Base-by-base conservation (phyloP, 1,140 invertebrate genomes). In the Agrilus planipennis region DNA sequence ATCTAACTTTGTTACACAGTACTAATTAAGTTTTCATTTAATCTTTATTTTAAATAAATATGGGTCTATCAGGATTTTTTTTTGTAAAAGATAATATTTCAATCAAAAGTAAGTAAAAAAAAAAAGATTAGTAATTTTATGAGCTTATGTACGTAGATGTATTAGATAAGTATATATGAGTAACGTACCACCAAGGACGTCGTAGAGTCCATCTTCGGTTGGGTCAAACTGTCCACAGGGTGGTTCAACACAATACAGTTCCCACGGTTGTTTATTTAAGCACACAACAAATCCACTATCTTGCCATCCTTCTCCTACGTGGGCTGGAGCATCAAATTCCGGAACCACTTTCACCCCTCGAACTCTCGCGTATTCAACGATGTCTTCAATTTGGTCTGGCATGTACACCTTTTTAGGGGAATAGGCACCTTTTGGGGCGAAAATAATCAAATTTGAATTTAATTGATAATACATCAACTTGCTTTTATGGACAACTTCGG, bases 271-370 rank as follows among this genome's bases (percentile, higher is more conserved):
- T 5, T 75, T 72, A 58, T 77, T 76, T 35, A 78, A 77, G 57
- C 77, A 79, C 3, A 72, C 72, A 1, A 75, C 73, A 44, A 76
- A 72, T 32, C 71, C 68, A 23, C 74, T 73, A 39, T 72, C 70
- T 61, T 89, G 82, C 84, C 85, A 89, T 5, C 87, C 87, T 62
- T 88, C 84, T 18, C 82, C 86, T 11, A 88, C 84, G 55, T 91
- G 87, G 40, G 86, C 85, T 1, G 86, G 86, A 28, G 83, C 84
- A 60, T 90, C 86, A 47, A 90, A 84, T 66, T 91, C 87, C 0
- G 86, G 84, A 42, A 91, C 51, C 11, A 90, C 71, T 21, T 79
- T 69, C 11, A 91, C 72, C 0, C 87, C 86, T 16, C 81, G 68
- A 15, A 37, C 39, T n/a, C 72, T 63, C 1, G 73, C 86, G 56